These are phyloP conservation scores for Cladorhizidae sp. DNA, from an alignment of 37 sponge, comb jelly and placozoan species.

Conservation along the genomic window DNA sequence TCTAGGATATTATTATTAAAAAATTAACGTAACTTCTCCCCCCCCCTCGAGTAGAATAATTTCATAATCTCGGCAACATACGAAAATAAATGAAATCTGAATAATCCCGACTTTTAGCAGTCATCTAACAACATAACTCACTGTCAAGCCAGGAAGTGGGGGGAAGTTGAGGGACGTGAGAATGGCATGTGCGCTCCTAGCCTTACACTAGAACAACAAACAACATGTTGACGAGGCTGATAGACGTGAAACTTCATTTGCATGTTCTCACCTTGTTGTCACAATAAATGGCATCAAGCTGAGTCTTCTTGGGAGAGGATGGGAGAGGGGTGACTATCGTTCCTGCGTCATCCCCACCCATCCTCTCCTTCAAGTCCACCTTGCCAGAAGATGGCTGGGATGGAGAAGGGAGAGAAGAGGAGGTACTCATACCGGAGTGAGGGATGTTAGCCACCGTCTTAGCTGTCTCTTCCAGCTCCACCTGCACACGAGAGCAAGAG, in stretches of 20 bases:
- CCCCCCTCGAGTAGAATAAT: too few relatives aligned
- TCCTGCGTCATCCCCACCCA: slow-evolving; percentile 3
- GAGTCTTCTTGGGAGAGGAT: slow-evolving; percentile 8
- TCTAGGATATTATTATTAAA: too few relatives aligned
- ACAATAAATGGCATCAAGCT: slow-evolving; percentile 50
- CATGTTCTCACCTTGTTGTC: slow-evolving; percentile 50
- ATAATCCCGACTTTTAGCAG: too few relatives aligned
- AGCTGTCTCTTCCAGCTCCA: slow-evolving; percentile 33
- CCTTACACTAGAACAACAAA: slow-evolving; percentile 15
- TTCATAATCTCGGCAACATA: too few relatives aligned
- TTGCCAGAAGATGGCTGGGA: neutral
- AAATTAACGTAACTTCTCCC: too few relatives aligned
- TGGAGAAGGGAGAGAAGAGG: slow-evolving; percentile 20
- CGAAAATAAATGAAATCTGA: too few relatives aligned
- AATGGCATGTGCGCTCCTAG: slow-evolving; percentile 17
- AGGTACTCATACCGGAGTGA: neutral
- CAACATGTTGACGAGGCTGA: neutral
- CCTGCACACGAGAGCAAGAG: neutral
- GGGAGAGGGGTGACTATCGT: neutral
- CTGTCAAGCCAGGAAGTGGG: slow-evolving; percentile 4
- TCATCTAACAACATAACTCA: neutral
- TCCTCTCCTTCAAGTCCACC: neutral
- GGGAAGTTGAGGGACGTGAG: slow-evolving; percentile 7
- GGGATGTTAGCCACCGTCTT: neutral
- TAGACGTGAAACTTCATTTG: neutral